phyloP scores from a whole-genome alignment of 1,140 invertebrate species.

The Limonius californicus region DNA sequence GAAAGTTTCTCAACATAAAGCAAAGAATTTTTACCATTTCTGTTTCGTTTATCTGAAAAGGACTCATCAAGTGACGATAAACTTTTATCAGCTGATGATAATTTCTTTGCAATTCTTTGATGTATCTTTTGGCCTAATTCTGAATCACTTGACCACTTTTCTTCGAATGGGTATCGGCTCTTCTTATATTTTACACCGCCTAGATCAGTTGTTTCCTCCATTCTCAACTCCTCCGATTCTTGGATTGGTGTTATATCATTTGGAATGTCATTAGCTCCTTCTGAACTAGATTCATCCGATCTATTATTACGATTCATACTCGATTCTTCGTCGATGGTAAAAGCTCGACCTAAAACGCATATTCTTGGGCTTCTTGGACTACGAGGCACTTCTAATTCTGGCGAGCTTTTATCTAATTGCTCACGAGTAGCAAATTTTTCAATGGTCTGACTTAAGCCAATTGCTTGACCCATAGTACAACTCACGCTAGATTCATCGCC shows the following conservation, averaged over 20 bases:
- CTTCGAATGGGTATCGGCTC: constrained; percentile 45
- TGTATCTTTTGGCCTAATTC: constrained; percentile 43
- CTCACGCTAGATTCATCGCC: constrained; percentile 76
- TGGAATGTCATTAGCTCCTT: constrained; percentile 40
- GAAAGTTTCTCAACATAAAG: constrained; percentile 40
- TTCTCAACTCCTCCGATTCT: constrained; percentile 27
- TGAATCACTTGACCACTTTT: constrained; percentile 47
- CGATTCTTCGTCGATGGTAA: constrained; percentile 45
- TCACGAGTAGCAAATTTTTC: constrained; percentile 50
- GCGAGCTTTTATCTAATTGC: constrained; percentile 40
- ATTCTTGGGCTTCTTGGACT: constrained; percentile 44
- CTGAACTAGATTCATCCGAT: constrained; percentile 41
- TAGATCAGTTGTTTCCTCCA: constrained; percentile 22
- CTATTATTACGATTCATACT: constrained; percentile 26
- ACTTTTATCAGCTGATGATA: constrained; percentile 43
- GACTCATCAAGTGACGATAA: constrained; percentile 44
- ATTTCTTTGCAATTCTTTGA: constrained; percentile 43
- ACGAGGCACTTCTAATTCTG: constrained; percentile 39
- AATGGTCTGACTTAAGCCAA: constrained; percentile 71
- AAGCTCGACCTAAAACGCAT: constrained; percentile 42
- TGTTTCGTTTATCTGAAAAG: constrained; percentile 32
- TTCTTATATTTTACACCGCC: constrained; percentile 34
- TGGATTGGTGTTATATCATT: constrained; percentile 39
- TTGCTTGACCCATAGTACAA: constrained; percentile 70
- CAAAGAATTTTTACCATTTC: constrained; percentile 29